A percentile compares a stretch with the other conserved stretches of the same genome.
Evolutionary conservation across 2,113 vertebrate genomes (phyloP).

Genomic region (Numida meleagris): DNA sequence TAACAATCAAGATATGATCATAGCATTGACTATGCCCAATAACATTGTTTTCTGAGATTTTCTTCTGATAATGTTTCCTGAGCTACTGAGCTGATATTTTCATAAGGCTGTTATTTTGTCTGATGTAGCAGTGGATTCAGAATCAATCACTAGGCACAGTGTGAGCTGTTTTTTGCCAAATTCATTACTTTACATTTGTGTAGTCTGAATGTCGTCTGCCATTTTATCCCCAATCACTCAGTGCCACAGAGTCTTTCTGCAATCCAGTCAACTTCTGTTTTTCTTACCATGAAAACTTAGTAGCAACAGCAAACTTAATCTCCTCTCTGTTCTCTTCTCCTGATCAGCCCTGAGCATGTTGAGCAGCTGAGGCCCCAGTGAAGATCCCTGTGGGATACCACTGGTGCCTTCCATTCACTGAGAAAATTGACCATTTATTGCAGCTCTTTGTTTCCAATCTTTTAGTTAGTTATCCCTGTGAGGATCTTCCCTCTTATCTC

Average conservation of each 20-base stretch:
- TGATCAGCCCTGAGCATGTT: background rate
- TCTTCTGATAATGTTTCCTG: background rate
- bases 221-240: slow-evolving; percentile 18
- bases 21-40: background rate
- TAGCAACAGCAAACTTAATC: background rate
- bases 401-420: background rate
- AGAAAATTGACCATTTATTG: slow-evolving; percentile 31
- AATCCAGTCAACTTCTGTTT: background rate
- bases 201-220: background rate
- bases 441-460: background rate
- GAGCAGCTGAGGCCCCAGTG: background rate
- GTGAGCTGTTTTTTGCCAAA: background rate
- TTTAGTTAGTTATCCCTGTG: background rate
- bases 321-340: background rate
- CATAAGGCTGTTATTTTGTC: background rate
- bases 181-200: background rate
- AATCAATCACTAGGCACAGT: background rate
- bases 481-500: background rate
- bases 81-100: background rate
- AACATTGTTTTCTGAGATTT: background rate
- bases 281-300: background rate
- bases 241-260: background rate
- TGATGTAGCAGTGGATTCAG: background rate
- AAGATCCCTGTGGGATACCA: background rate
- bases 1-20: background rate